Evolutionary conservation across 2,797 vertebrate genomes (phyloP), one percentile per base, ranked within the genome.

Genomic region (Notoglanidium macrostoma): DNA sequence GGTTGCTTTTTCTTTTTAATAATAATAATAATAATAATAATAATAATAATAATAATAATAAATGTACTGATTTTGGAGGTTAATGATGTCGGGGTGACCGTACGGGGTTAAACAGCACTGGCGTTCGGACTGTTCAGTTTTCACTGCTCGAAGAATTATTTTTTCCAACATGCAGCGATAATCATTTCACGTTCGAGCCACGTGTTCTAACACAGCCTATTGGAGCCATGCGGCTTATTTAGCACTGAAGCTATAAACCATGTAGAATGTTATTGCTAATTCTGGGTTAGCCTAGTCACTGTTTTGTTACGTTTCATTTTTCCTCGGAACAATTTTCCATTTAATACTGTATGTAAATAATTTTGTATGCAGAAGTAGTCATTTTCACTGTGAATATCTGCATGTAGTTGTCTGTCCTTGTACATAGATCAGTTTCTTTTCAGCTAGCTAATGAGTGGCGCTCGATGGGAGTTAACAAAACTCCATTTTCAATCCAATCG

Each of bases 341-440:
- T 65, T 49, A 82, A 86, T 86, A 88, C 88, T 86, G 78, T 90
- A 87, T 88, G 87, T 88, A 84, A 86, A 83, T 88, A 86, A 12
- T 74, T 88, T 87, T 84, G 67, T 89, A 61, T 65, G 81, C 77
- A 3, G 54, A 76, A 76, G 70, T 76, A 85, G 83, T 87, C 82
- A 68, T 79, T 78, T 88, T 81, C 88, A 88, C 85, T 88, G 88
- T 88, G 88, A 88, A 86, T 88, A 86, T 84, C 72, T 82, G 15
- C 46, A 77, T 74, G 26, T 76, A 15, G 68, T 76, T 8, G 35
- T 74, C 23, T 35, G 68, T 82, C 84, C 81, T 80, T 88, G 87
- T 88, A 83, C 68, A 88, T 83, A 84, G 67, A 65, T 15, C 26
- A 17, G 21, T 74, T 63, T 40, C 68, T 84, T 74, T 49, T 85